Evolutionary conservation across 2,113 vertebrate species (phyloP), one percentile per base, ranked within the genome.

Genomic region (Marcusenius ussheri): DNA sequence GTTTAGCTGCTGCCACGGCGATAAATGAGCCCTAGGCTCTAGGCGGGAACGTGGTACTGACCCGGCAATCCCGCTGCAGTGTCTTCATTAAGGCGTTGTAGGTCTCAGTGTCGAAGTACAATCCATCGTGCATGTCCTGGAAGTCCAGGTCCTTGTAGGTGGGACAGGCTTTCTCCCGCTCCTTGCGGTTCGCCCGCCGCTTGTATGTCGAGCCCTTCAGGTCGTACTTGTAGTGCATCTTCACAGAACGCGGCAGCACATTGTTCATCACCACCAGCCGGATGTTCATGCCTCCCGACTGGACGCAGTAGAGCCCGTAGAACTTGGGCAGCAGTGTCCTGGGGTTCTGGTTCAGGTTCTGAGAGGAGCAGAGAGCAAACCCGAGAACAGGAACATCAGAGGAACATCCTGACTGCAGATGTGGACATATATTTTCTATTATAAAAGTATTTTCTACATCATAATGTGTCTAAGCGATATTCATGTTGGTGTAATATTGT

Each of bases 131-230:
- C 93, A 96, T 96, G 90, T 97, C 96, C 92, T 97, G 96, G 62
- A 97, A 93, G 92, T 90, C 85, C 21, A 89, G 89, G 80, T 89
- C 97, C 96, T 97, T 97, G 90, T 97, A 97, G 92, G 93, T 97
- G 96, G 93, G 97, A 96, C 91, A 97, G 96, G 91, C 96, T 96
- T 89, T 97, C 96, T 6, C 96, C 95, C 91, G 97, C 96, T 94
- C 97, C 96, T 92, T 97, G 96, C 92, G 97, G 96, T 91, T 97
- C 95, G 58, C 96, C 96, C 95, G 51, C 9, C 89, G 77, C 80
- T 89, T 89, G 89, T 89, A 89, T 0, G 89, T 89, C 10, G 89
- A 89, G n/a, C 89, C 89, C 39, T 89, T 89, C 80, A 89, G 80
- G 89, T 89, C 89, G 51, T 89, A 89, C 39, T 97, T 97, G 93